Evolutionary conservation across 92 coral and sea anemone species (phyloP).

Genomic region (Porites rus): DNA sequence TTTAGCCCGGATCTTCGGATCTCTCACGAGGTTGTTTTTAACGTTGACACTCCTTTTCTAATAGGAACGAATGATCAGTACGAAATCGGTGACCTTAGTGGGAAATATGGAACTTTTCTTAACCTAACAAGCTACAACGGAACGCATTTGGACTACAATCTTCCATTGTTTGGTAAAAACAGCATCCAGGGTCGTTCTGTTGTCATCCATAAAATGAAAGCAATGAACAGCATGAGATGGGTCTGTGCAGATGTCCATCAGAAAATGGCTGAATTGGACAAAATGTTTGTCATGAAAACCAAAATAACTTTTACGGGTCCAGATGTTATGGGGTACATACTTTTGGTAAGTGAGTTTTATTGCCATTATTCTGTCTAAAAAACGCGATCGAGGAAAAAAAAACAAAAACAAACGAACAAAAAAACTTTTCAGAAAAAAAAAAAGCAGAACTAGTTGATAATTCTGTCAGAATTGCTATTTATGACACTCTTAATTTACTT

Average conservation of each 20-base stretch:
- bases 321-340: conserved; percentile 68
- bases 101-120: conserved; percentile 86
- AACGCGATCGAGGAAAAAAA: no score
- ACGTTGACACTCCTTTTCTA: no score
- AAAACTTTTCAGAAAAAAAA: no score
- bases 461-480: no score
- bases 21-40: neutral
- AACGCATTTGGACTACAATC: conserved; percentile 75
- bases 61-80: conserved; percentile 92
- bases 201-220: conserved; percentile 78
- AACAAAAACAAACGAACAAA: no score
- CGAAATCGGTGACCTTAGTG: conserved; percentile 94
- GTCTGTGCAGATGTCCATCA: conserved; percentile 81
- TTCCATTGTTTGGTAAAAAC: conserved; percentile 91
- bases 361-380: no score
- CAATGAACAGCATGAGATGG: conserved; percentile 80
- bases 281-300: conserved; percentile 53
- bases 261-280: conserved; percentile 13
- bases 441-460: no score
- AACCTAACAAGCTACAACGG: conserved; percentile 37
- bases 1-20: neutral
- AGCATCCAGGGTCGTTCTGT: conserved; percentile 91
- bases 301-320: conserved; percentile 79
- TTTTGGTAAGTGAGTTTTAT: conserved; percentile 73
- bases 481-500: no score